Evolutionary conservation across 2,113 vertebrate species (phyloP).

Genomic region (Cettia cetti): DNA sequence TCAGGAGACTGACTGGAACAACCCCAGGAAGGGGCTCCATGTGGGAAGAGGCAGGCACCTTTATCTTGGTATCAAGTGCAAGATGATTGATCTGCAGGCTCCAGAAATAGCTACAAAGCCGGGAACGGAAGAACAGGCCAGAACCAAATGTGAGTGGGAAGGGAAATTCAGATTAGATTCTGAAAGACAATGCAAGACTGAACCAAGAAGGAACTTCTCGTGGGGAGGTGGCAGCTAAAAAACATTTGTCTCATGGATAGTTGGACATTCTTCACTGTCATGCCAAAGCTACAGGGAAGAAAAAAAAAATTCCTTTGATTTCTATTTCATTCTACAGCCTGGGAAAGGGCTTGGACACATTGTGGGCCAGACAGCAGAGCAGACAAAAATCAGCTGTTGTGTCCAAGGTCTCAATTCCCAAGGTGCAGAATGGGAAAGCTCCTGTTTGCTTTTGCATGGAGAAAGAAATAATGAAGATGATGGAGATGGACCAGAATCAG

Average conservation of each 20-base stretch:
- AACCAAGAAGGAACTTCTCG: not conserved
- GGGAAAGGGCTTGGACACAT: not conserved
- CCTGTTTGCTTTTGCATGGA: not conserved
- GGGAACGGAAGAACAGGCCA: slow-evolving; percentile 36
- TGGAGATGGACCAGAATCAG: not conserved
- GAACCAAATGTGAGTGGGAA: slow-evolving; percentile 9
- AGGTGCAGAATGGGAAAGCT: not conserved
- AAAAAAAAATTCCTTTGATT: not conserved
- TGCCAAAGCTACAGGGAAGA: slow-evolving; percentile 4
- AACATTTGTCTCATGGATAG: slow-evolving; percentile 6
- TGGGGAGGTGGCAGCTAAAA: not conserved
- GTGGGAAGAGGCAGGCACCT: not conserved
- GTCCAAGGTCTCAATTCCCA: not conserved
- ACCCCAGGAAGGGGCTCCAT: not conserved
- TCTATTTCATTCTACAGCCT: not conserved
- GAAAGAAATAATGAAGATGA: not conserved
- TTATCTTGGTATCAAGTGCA: not conserved
- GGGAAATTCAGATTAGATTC: slow-evolving; percentile 60
- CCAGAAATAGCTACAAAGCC: slow-evolving; percentile 46
- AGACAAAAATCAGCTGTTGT: not conserved
- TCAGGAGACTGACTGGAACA: not conserved
- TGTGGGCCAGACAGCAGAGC: not conserved
- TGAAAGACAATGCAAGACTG: slow-evolving; percentile 34
- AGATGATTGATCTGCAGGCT: slow-evolving; percentile 36
- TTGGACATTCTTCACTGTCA: not conserved